Conservation (phyloP, 37 sponge, comb jelly and placozoan species). For the Aplysina aerophoba region DNA sequence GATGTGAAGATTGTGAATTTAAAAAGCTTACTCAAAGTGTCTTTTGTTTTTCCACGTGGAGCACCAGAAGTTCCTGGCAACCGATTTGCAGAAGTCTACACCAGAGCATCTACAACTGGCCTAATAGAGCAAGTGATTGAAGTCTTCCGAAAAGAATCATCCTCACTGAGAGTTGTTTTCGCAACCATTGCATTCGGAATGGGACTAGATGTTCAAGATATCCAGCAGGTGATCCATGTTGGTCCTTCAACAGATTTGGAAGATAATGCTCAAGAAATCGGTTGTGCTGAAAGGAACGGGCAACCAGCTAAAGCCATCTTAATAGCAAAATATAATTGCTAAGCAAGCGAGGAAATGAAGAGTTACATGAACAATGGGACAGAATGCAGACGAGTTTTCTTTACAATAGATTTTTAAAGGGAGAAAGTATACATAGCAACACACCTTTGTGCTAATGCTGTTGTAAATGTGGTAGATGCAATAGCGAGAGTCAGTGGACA, state of each 20-base stretch:
- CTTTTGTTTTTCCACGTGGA: constrained; percentile 23
- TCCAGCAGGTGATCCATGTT: constrained; percentile 14
- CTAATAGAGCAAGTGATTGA: constrained; percentile 18
- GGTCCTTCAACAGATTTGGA: constrained; percentile 42
- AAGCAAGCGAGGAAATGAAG: not conserved
- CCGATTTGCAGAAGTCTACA: constrained; percentile 10
- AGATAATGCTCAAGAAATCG: constrained; percentile 41
- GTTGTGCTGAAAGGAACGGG: constrained; percentile 35
- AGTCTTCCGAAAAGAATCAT: constrained; percentile 9
- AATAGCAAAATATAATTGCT: not conserved
- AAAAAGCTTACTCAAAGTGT: constrained; percentile 2
- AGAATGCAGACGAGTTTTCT: not conserved
- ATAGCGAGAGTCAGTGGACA: constrained; percentile 26
- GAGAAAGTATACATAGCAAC: constrained; percentile 9
- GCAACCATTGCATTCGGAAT: constrained; percentile 51
- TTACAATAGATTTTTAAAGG: not conserved
- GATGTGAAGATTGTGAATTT: constrained; percentile 7
- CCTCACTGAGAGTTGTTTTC: constrained; percentile 20
- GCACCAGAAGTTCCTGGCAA: constrained; percentile 21
- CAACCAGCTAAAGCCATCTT: constrained; percentile 21
- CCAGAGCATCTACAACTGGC: constrained; percentile 11
- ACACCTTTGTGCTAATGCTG: constrained; percentile 7
- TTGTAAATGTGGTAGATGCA: constrained; percentile 14
- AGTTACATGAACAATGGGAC: not conserved
- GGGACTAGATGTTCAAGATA: constrained; percentile 41